These are phyloP conservation scores for Chaunax sp. DNA, from an alignment of 2,797 vertebrate species.

Conservation along the genomic window DNA sequence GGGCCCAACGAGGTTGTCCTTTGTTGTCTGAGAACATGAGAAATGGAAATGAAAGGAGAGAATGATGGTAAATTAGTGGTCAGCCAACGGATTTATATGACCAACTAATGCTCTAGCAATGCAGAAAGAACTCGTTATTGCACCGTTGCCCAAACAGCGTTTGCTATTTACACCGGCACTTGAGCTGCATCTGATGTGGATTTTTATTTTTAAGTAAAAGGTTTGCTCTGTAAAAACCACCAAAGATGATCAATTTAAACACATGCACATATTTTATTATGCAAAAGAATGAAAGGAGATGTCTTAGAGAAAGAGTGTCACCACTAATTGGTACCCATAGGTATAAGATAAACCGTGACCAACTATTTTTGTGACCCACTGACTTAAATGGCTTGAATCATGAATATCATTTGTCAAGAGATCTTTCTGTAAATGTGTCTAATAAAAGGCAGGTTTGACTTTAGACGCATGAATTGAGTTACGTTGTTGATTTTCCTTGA, in stretches of 20 bases:
- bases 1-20: slow-evolving; percentile 56
- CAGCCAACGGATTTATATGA: slow-evolving; percentile 24
- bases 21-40: slow-evolving; percentile 77
- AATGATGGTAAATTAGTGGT: slow-evolving; percentile 48
- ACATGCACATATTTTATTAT: background rate
- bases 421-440: background rate
- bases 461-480: background rate
- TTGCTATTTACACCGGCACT: background rate
- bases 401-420: background rate
- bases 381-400: background rate
- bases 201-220: background rate
- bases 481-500: background rate
- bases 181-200: slow-evolving; percentile 4
- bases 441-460: background rate
- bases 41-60: slow-evolving; percentile 55
- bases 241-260: background rate
- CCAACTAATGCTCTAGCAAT: slow-evolving; percentile 13
- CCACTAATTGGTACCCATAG: background rate
- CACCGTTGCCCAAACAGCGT: background rate
- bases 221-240: background rate
- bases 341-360: background rate
- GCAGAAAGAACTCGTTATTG: background rate
- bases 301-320: background rate
- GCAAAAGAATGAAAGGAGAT: background rate
- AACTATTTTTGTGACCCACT: background rate